Base-by-base conservation (phyloP, 2,113 vertebrate genomes). In the Varanus salvator region DNA sequence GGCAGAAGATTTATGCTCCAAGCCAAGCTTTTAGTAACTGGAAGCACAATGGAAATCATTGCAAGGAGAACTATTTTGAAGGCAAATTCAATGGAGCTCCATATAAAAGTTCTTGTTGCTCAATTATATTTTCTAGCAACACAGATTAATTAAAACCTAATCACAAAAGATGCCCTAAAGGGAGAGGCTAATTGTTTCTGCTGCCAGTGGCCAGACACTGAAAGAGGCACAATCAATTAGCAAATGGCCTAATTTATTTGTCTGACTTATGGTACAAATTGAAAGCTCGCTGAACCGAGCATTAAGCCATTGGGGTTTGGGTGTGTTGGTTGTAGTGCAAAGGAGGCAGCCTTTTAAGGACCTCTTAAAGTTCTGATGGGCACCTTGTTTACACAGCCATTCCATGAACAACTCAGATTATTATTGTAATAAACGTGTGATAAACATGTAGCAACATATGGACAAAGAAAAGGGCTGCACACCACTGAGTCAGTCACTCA, bases 81-180 rank as follows among this genome's bases (percentile, higher is more conserved):
- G 2, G 1, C 31, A 77, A 54, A 76, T 87, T 69, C 76, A 80
- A 15, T 52, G 25, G 8, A 12, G 64, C 27, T 31, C 44, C 38
- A 75, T 77, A 91, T 78, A 78, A 78, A 90, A n/a, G 44, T 83
- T 84, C 48, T 83, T 31, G 7, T 87, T 76, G 17, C 27, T 68
- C 85, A n/a, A 83, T 84, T 90, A 76, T 83, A 66, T 75, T 89
- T 89, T 74, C 72, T n/a, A 84, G 57, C 77, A 88, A 82, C 66
- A 77, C 52, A 84, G 81, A 89, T 89, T 84, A 89, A 89, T 84
- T 89, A 89, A 89, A 89, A 77, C 88, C 60, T 77, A 84, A 89
- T 85, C 72, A 85, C 60, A 84, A 84, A 89, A 78, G 60, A 85
- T 83, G 57, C 44, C 88, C 88, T 84, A 50, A 78, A 85, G 82